A percentile compares a stretch with the other conserved stretches of the same genome.
phyloP scores from a whole-genome alignment of 2,888 invertebrate species.

The Tipula lateralis region DNA sequence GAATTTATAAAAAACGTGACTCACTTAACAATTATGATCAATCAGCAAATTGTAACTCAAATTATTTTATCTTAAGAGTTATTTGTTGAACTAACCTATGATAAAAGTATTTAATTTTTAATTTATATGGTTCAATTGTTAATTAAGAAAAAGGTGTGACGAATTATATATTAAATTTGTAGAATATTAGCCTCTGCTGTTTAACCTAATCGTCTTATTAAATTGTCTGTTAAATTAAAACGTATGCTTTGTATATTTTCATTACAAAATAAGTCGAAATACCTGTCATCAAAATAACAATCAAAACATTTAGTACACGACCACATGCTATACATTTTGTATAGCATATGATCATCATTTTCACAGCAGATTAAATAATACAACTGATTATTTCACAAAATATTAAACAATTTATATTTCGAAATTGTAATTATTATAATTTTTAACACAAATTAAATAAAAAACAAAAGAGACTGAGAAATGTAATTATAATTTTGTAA shows the following conservation, averaged over 20 bases:
- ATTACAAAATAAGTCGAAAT: neutral
- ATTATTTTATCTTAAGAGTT: too few relatives aligned
- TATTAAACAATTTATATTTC: neutral
- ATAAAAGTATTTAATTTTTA: too few relatives aligned
- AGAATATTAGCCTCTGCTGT: too few relatives aligned
- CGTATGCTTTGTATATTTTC: neutral
- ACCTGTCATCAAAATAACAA: neutral
- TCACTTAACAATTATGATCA: too few relatives aligned
- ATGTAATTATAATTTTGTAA: neutral
- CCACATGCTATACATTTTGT: neutral
- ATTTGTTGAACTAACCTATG: too few relatives aligned
- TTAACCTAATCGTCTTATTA: too few relatives aligned
- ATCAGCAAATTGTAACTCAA: too few relatives aligned
- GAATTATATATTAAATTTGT: too few relatives aligned
- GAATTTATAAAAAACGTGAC: neutral
- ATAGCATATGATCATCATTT: neutral
- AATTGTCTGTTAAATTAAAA: neutral
- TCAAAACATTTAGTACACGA: neutral
- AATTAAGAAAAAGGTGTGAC: too few relatives aligned
- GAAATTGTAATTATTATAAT: too few relatives aligned
- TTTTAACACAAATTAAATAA: neutral
- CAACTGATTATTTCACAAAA: neutral
- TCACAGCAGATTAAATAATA: neutral
- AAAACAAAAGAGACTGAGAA: neutral
- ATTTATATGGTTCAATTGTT: too few relatives aligned